Percentiles rank a stretch among this genome's conserved stretches.
Conservation (phyloP, 1,140 invertebrate species). For the Bombus soroeensis region DNA sequence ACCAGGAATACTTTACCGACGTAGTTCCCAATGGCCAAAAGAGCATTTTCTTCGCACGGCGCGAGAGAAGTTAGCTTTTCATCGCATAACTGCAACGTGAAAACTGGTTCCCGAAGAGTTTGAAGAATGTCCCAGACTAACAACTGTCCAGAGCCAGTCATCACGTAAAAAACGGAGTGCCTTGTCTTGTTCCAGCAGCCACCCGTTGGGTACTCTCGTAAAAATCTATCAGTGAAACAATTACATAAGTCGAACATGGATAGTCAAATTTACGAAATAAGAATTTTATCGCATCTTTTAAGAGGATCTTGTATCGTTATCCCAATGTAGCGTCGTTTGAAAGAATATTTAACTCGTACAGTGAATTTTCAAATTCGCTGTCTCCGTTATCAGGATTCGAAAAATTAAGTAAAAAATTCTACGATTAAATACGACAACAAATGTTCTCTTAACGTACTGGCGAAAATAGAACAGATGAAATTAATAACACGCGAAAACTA, state of each 20-base stretch:
- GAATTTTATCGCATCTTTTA: too few species aligned
- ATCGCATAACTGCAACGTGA: slow-evolving; percentile 89
- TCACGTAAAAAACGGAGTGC: slow-evolving; percentile 76
- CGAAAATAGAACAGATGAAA: too few species aligned
- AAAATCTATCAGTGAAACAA: neutral
- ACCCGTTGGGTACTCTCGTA: slow-evolving; percentile 85
- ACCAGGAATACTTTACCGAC: slow-evolving; percentile 92
- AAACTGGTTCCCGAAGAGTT: slow-evolving; percentile 90
- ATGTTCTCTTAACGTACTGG: neutral
- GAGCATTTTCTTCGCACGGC: slow-evolving; percentile 83
- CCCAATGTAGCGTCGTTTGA: too few species aligned
- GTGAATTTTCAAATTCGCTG: too few species aligned
- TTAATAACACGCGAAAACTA: slow-evolving; percentile 9
- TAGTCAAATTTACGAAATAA: too few species aligned
- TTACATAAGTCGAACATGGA: neutral
- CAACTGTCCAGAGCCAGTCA: slow-evolving; percentile 87
- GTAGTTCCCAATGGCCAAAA: slow-evolving; percentile 92
- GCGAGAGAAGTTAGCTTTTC: slow-evolving; percentile 85
- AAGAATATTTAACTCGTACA: too few species aligned
- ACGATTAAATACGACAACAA: too few species aligned
- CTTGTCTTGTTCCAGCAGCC: slow-evolving; percentile 94
- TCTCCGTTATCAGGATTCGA: too few species aligned
- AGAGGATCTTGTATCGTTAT: too few species aligned
- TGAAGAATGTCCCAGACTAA: slow-evolving; percentile 94
- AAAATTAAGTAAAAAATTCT: too few species aligned